A percentile compares a stretch with the other conserved stretches of the same genome.
phyloP scores from a whole-genome alignment of 2,888 invertebrate species.

The Alloscopus bannaensis region DNA sequence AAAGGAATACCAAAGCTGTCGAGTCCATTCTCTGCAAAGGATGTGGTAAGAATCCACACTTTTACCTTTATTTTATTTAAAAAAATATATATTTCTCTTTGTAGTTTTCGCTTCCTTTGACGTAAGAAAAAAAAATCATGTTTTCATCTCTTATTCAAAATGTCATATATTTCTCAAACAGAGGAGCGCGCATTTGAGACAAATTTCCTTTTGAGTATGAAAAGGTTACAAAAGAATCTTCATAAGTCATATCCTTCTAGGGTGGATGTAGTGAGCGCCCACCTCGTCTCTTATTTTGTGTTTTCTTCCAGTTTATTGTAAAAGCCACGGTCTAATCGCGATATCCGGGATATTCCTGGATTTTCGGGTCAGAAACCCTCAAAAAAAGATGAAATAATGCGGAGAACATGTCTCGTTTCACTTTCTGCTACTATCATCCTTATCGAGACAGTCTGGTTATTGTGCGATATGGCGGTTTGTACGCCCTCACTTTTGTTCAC shows the following conservation, averaged over 20 bases:
- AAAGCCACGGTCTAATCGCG: slow-evolving; percentile 51
- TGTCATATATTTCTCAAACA: neutral
- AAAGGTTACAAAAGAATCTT: slow-evolving; percentile 29
- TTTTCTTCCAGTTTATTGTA: slow-evolving; percentile 17
- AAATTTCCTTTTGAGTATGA: slow-evolving; percentile 16
- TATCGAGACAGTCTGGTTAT: no score
- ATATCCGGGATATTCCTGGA: slow-evolving; percentile 41
- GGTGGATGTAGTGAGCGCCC: slow-evolving; percentile 4
- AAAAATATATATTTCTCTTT: neutral
- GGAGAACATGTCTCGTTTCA: neutral
- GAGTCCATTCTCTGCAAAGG: slow-evolving; percentile 72
- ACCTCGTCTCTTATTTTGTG: slow-evolving; percentile 23
- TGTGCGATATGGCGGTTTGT: no score
- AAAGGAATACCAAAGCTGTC: slow-evolving; percentile 72
- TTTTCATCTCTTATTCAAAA: neutral
- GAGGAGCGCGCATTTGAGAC: neutral
- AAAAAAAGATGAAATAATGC: no score
- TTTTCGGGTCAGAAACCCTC: slow-evolving; percentile 9
- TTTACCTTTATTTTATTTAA: no score
- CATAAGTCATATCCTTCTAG: slow-evolving; percentile 41
- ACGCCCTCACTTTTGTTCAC: slow-evolving; percentile 41
- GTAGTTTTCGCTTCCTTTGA: neutral
- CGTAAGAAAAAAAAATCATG: neutral
- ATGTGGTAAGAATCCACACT: slow-evolving; percentile 70
- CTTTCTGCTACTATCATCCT: slow-evolving; percentile 29